phyloP scores from a whole-genome alignment of 2,888 invertebrate species.

The Eurois occulta region DNA sequence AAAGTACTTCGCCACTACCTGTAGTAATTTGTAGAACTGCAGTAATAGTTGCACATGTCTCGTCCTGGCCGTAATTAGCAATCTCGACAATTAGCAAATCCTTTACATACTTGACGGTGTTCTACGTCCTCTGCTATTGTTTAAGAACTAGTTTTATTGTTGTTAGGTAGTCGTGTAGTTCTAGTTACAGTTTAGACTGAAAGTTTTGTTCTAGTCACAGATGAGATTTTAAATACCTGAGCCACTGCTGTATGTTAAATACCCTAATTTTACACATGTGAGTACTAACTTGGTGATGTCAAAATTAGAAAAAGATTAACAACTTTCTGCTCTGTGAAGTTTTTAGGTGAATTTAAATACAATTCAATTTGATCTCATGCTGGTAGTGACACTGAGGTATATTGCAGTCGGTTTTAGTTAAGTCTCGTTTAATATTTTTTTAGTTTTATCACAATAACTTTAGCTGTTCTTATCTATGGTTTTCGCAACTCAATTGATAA shows the following conservation, averaged over 20 bases:
- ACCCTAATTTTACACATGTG: neutral
- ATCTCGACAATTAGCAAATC: conserved; percentile 51
- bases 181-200: neutral
- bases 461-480: neutral
- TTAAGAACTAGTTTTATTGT: conserved; percentile 41
- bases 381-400: neutral
- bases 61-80: conserved; percentile 4
- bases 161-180: conserved; percentile 16
- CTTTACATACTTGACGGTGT: conserved; percentile 45
- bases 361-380: neutral
- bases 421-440: neutral
- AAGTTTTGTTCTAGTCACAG: conserved; percentile 2
- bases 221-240: conserved; percentile 8
- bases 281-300: neutral
- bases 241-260: neutral
- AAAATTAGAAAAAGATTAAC: neutral
- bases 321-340: neutral
- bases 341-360: neutral
- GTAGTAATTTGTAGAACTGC: conserved; percentile 1
- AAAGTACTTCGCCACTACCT: neutral
- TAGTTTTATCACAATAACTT: neutral
- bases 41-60: conserved; percentile 21
- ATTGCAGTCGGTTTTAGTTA: neutral
- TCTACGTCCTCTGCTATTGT: conserved; percentile 29
- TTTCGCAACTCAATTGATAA: too few species aligned